Conservation (phyloP, 1,140 invertebrate genomes). For the Eupeodes corollae region DNA sequence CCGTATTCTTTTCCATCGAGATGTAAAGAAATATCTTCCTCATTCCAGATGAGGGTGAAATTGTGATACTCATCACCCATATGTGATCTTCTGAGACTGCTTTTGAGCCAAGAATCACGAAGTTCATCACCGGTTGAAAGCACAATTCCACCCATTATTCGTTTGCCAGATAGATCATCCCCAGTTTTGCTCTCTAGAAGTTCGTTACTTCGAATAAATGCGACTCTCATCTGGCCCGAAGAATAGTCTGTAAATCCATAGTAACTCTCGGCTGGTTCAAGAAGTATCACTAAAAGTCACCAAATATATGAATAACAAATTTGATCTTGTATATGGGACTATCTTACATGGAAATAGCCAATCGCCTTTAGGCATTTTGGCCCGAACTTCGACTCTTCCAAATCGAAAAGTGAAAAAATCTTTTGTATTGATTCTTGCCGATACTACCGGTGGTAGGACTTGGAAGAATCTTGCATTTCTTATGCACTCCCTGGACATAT, state of each 20-base stretch:
- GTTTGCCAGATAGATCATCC: not conserved
- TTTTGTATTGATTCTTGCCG: slow-evolving; percentile 54
- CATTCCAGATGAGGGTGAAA: slow-evolving; percentile 47
- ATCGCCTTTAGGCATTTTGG: slow-evolving; percentile 62
- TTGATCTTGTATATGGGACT: not conserved
- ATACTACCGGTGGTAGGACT: slow-evolving; percentile 54
- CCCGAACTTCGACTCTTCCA: slow-evolving; percentile 60
- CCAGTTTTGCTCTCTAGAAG: slow-evolving; percentile 18
- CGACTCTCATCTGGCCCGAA: slow-evolving; percentile 42
- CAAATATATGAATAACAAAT: slow-evolving; percentile 18
- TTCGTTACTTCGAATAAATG: slow-evolving; percentile 39
- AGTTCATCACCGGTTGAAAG: slow-evolving; percentile 1
- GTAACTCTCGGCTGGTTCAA: slow-evolving; percentile 38
- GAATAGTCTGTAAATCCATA: slow-evolving; percentile 42
- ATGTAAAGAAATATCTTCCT: slow-evolving; percentile 37
- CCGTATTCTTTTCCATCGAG: slow-evolving; percentile 46
- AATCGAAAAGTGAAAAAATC: slow-evolving; percentile 56
- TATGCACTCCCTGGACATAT: slow-evolving; percentile 39
- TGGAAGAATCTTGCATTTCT: slow-evolving; percentile 38
- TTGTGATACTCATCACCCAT: slow-evolving; percentile 46
- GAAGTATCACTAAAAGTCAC: slow-evolving; percentile 4
- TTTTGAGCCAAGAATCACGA: not conserved
- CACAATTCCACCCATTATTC: slow-evolving; percentile 8
- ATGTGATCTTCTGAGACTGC: not conserved
- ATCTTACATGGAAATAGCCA: slow-evolving; percentile 61